A percentile compares a stretch with the other conserved stretches of the same genome.
phyloP scores from a whole-genome alignment of 2,888 invertebrate species.

The Halictus ligatus region DNA sequence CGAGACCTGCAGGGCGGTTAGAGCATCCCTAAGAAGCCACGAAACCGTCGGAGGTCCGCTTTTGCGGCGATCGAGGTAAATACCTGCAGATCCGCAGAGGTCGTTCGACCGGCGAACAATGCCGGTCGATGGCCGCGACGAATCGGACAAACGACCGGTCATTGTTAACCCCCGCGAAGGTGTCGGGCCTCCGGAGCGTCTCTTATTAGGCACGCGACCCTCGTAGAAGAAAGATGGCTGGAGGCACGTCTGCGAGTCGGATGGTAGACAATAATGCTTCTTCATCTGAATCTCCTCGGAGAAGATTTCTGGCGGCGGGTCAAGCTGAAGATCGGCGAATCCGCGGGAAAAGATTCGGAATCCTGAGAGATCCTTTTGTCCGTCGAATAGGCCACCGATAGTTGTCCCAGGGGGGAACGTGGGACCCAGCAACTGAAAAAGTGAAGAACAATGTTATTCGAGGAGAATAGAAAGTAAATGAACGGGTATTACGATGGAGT shows the following conservation, averaged over 20 bases:
- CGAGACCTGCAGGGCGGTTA: background rate
- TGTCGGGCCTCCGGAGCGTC: constrained; percentile 54
- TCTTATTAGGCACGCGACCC: constrained; percentile 75
- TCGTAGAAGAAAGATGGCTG: constrained; percentile 57
- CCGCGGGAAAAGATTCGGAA: background rate
- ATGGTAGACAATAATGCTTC: constrained; percentile 58
- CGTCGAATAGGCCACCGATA: background rate
- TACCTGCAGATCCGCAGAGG: constrained; percentile 65
- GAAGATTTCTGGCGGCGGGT: constrained; percentile 11
- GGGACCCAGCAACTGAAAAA: background rate
- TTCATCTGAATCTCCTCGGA: background rate
- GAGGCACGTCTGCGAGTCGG: constrained; percentile 52
- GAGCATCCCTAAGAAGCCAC: background rate
- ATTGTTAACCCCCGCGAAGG: constrained; percentile 70
- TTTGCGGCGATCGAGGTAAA: constrained; percentile 61
- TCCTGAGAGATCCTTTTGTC: background rate
- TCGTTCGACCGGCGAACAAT: constrained; percentile 76
- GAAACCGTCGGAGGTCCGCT: constrained; percentile 19
- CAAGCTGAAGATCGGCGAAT: background rate
- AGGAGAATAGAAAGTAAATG: background rate
- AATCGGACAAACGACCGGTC: constrained; percentile 80
- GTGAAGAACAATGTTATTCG: background rate
- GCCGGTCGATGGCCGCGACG: constrained; percentile 77
- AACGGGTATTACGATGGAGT: background rate
- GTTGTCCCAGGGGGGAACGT: background rate